These are phyloP conservation scores for Nysson spinosus DNA, from an alignment of 2,888 invertebrate species.

Conservation along the genomic window DNA sequence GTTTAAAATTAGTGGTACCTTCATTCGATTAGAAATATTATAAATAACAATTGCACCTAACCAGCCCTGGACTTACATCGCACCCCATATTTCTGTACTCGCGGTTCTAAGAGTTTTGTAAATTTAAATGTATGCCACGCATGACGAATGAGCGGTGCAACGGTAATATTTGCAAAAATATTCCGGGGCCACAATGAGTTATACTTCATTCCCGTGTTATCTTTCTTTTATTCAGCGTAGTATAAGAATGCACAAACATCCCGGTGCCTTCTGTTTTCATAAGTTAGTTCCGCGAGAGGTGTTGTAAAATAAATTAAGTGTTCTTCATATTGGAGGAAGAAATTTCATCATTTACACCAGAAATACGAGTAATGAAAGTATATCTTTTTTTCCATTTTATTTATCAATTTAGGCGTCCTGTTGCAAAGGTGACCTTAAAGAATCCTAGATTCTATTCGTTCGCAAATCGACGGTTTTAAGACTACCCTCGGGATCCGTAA, in stretches of 20 bases:
- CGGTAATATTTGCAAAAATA: conserved; percentile 60
- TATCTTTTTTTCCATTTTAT: no score
- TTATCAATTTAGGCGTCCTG: no score
- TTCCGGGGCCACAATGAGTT: conserved; percentile 34
- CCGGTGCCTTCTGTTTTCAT: neutral
- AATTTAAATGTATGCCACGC: conserved; percentile 49
- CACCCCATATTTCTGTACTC: no score
- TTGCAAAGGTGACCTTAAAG: no score
- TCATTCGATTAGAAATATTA: no score
- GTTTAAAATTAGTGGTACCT: no score
- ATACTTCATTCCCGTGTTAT: conserved; percentile 12
- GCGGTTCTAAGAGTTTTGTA: conserved; percentile 43
- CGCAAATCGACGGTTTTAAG: conserved; percentile 47
- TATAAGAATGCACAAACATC: conserved; percentile 16
- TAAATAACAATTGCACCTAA: no score
- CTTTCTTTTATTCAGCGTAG: conserved; percentile 14
- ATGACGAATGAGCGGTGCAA: conserved; percentile 41
- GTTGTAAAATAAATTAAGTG: neutral
- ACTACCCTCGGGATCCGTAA: conserved; percentile 49
- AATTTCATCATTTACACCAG: no score
- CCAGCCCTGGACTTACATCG: no score
- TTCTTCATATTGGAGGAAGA: no score
- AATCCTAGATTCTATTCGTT: conserved; percentile 35
- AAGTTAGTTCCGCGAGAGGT: neutral
- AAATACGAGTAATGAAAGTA: no score